Evolutionary conservation across 1,140 invertebrate genomes (phyloP).

Genomic region (Ectropis grisescens): DNA sequence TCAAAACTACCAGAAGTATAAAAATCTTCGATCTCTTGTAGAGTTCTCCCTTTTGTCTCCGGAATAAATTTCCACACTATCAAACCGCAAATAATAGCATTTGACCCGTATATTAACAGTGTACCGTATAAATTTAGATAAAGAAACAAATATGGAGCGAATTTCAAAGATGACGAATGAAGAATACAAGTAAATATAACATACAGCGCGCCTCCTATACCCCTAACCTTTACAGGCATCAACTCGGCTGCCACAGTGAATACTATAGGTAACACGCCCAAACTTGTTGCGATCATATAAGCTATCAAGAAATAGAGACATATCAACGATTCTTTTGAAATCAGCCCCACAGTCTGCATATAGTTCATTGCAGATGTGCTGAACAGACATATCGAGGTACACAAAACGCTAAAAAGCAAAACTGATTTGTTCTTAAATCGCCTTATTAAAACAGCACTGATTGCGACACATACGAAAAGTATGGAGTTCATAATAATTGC

Average conservation of each 20-base stretch:
- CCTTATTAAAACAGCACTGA: not conserved
- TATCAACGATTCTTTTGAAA: not conserved
- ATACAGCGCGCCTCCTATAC: slow-evolving; percentile 5
- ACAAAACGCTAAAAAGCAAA: slow-evolving; percentile 1
- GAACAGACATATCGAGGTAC: slow-evolving; percentile 1
- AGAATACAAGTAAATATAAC: slow-evolving; percentile 2
- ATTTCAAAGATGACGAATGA: slow-evolving; percentile 6
- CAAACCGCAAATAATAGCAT: not conserved
- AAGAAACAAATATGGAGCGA: slow-evolving; percentile 5
- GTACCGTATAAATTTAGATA: slow-evolving; percentile 4
- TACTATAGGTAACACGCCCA: slow-evolving; percentile 1
- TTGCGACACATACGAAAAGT: not conserved
- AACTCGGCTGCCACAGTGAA: slow-evolving; percentile 5
- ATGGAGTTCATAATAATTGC: slow-evolving; percentile 3
- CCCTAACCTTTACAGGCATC: slow-evolving; percentile 10
- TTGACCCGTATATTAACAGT: slow-evolving; percentile 6
- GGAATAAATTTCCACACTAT: slow-evolving; percentile 8
- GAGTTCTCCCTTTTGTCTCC: slow-evolving; percentile 4
- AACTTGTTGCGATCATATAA: not conserved
- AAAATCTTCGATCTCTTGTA: slow-evolving; percentile 9
- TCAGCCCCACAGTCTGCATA: not conserved
- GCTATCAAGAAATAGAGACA: slow-evolving; percentile 5
- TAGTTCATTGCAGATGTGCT: not conserved
- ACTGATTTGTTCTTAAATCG: slow-evolving; percentile 4
- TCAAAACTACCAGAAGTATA: slow-evolving; percentile 4